Conservation (phyloP, 2,888 invertebrate species). For the Apamea anceps region DNA sequence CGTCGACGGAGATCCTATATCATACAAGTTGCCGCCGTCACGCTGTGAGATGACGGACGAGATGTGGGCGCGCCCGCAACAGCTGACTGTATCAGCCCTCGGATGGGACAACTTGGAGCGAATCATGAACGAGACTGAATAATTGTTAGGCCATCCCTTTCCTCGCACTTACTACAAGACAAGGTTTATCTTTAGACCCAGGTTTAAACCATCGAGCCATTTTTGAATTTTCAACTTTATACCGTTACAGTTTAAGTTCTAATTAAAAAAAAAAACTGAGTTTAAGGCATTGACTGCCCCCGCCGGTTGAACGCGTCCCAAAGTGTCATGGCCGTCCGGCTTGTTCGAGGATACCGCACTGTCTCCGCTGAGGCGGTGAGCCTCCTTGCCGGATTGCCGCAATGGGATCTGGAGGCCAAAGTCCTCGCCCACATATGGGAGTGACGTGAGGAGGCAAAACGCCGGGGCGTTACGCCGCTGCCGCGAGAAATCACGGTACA, state of each 20-base stretch:
- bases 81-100: constrained; percentile 77
- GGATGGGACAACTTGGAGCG: constrained; percentile 68
- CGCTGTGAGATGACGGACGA: constrained; percentile 82
- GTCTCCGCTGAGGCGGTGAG: no score
- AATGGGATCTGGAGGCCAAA: no score
- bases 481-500: no score
- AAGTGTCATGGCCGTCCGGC: no score
- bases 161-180: background rate
- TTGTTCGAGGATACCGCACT: no score
- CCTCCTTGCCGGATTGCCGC: no score
- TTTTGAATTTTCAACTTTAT: background rate
- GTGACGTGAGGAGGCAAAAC: no score
- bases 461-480: no score
- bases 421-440: no score
- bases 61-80: constrained; percentile 82
- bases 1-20: constrained; percentile 85
- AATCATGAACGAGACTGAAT: constrained; percentile 53
- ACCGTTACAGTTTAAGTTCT: background rate
- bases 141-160: background rate
- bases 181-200: background rate
- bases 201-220: background rate
- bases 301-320: no score
- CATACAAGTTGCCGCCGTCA: constrained; percentile 83
- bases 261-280: background rate
- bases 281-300: no score